These are phyloP conservation scores for Apis laboriosa DNA, from an alignment of 1,140 invertebrate species.

Conservation along the genomic window DNA sequence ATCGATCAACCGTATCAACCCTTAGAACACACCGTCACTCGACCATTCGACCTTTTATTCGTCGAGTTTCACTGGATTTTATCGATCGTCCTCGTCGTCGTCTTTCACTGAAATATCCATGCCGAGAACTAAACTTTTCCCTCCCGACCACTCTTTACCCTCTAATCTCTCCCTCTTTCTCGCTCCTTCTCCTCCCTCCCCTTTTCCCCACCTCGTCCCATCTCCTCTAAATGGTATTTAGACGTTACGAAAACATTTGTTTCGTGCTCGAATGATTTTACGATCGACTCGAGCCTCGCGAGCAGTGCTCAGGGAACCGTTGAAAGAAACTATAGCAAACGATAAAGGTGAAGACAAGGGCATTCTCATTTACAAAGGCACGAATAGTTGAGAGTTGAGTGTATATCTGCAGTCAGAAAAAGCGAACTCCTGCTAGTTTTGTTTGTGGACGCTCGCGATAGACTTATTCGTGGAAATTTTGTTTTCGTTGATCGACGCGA, in stretches of 20 bases:
- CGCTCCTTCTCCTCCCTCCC: neutral
- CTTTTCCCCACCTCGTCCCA: neutral
- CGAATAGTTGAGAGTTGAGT: neutral
- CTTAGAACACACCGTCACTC: constrained; percentile 53
- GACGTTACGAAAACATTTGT: constrained; percentile 10
- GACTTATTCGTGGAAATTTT: neutral
- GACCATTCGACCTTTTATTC: constrained; percentile 59
- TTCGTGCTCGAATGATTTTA: neutral
- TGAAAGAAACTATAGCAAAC: neutral
- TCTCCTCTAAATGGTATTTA: constrained; percentile 14
- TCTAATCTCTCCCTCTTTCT: neutral
- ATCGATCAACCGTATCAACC: constrained; percentile 60
- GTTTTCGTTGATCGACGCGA: neutral
- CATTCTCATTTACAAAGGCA: neutral
- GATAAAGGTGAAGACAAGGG: neutral
- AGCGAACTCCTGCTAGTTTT: neutral
- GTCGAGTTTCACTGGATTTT: constrained; percentile 53
- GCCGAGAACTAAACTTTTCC: constrained; percentile 16
- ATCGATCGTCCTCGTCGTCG: constrained; percentile 46
- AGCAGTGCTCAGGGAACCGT: neutral
- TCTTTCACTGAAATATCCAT: constrained; percentile 50
- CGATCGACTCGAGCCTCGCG: neutral
- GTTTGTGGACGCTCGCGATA: neutral
- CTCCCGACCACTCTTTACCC: constrained; percentile 19
- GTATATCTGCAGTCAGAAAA: neutral